These are phyloP conservation scores for Sandelia bainsii DNA, from an alignment of 2,797 vertebrate genomes.

Conservation along the genomic window DNA sequence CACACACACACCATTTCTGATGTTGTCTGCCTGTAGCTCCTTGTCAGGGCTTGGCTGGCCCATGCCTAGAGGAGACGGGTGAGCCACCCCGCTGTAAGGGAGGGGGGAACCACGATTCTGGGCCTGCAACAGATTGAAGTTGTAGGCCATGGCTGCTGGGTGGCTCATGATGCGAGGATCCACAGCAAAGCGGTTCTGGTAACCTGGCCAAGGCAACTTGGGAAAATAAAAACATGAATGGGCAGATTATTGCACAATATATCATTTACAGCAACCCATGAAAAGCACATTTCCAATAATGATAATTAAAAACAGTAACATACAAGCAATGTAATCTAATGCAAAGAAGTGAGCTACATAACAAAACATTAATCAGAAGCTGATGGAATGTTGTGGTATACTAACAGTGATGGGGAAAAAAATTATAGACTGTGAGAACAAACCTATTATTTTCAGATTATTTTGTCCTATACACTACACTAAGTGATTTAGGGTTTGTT, in stretches of 20 bases:
- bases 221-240: slow-evolving; percentile 6
- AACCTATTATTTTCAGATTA: background rate
- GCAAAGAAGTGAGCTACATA: background rate
- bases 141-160: slow-evolving; percentile 96
- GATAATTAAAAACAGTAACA: background rate
- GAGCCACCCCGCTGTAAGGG: slow-evolving; percentile 91
- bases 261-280: background rate
- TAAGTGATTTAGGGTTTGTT: too few species aligned
- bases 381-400: background rate
- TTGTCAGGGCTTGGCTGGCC: slow-evolving; percentile 91
- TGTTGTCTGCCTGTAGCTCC: slow-evolving; percentile 91
- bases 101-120: slow-evolving; percentile 94
- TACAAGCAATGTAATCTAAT: background rate
- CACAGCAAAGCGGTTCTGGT: slow-evolving; percentile 97
- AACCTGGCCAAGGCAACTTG: slow-evolving; percentile 95
- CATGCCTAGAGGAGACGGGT: slow-evolving; percentile 92
- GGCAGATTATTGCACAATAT: too few species aligned
- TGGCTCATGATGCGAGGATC: slow-evolving; percentile 97
- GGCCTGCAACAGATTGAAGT: slow-evolving; percentile 95
- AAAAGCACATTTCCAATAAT: background rate
- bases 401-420: background rate
- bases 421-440: background rate
- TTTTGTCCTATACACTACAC: background rate
- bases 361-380: background rate
- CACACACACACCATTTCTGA: slow-evolving; percentile 86